Percentiles rank a stretch among this genome's conserved stretches.
These are phyloP conservation scores for Chelonus formosanus DNA, from an alignment of 2,888 invertebrate species.

Conservation along the genomic window DNA sequence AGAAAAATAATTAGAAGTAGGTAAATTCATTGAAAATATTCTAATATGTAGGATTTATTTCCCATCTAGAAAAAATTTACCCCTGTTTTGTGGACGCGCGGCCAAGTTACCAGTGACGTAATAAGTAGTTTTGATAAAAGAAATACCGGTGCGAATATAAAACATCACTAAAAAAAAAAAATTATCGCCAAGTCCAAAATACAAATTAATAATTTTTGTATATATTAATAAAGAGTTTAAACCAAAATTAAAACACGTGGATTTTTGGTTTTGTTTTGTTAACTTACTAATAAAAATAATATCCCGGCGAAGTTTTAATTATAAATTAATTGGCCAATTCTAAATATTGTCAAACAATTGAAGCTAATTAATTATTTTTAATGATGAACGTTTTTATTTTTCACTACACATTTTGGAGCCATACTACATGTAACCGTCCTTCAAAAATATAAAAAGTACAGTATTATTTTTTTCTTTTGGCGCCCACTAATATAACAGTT, in stretches of 20 bases:
- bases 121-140: conserved; percentile 50
- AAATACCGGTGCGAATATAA: conserved; percentile 48
- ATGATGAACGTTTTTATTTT: neutral
- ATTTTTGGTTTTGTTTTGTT: no score
- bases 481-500: no score
- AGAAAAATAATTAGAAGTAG: neutral
- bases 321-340: no score
- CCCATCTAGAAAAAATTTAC: conserved; percentile 44
- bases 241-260: no score
- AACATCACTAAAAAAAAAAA: conserved; percentile 31
- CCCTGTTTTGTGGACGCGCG: conserved; percentile 58
- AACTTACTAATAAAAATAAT: no score
- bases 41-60: conserved; percentile 5
- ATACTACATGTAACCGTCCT: conserved; percentile 42
- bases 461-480: no score
- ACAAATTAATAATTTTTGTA: no score
- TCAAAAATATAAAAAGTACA: conserved; percentile 30
- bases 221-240: no score
- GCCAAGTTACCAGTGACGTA: conserved; percentile 60
- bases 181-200: neutral
- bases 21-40: neutral
- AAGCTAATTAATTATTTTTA: no score
- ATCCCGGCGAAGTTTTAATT: no score
- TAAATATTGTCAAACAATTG: no score
- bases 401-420: conserved; percentile 40